phyloP scores from a whole-genome alignment of 1,140 invertebrate genomes.

The Ctenoplectra terminalis region DNA sequence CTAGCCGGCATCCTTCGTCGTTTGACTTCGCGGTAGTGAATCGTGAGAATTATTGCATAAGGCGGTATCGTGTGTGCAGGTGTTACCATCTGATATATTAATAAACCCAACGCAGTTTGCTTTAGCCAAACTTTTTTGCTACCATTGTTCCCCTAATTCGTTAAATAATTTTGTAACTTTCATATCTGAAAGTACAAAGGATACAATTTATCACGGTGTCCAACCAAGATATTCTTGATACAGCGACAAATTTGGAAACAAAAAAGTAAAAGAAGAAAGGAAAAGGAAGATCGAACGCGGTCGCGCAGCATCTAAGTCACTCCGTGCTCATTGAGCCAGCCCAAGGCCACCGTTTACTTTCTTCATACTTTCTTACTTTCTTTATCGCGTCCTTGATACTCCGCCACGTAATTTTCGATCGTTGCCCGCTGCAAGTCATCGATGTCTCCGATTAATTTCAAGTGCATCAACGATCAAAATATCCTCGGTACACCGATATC shows the following conservation, averaged over 20 bases:
- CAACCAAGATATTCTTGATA: background rate
- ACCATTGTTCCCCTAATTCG: background rate
- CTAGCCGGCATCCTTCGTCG: constrained; percentile 16
- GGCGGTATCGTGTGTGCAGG: constrained; percentile 7
- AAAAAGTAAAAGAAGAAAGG: background rate
- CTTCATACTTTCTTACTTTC: constrained; percentile 61
- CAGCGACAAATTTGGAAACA: background rate
- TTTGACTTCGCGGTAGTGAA: background rate
- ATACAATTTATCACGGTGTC: too few species aligned
- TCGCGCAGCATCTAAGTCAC: constrained; percentile 4
- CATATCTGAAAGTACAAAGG: background rate
- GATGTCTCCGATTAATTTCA: background rate
- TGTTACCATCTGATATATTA: constrained; percentile 17
- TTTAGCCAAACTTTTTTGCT: background rate
- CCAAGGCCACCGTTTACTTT: constrained; percentile 55
- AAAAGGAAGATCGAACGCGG: background rate
- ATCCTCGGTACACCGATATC: too few species aligned
- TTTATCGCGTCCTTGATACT: constrained; percentile 27
- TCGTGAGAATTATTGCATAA: constrained; percentile 47
- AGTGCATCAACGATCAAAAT: background rate
- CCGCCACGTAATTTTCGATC: constrained; percentile 13
- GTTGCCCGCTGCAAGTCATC: background rate
- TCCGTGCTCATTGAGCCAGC: background rate
- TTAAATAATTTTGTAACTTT: background rate
- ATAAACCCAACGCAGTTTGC: background rate